These are phyloP conservation scores for Falco naumanni DNA, from an alignment of 2,797 vertebrate genomes.

Conservation along the genomic window DNA sequence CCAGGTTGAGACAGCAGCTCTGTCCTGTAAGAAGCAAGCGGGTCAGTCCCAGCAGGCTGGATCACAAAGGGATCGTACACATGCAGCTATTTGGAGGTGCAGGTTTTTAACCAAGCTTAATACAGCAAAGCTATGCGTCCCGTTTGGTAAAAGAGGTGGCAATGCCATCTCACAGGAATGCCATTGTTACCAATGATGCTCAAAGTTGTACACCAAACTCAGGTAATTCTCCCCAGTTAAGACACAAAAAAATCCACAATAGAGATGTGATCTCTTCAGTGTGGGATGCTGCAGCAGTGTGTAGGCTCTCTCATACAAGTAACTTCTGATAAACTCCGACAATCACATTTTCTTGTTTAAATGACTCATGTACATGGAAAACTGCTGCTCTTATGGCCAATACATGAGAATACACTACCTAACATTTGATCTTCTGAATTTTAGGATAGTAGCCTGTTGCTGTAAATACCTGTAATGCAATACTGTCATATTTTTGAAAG, in stretches of 20 bases:
- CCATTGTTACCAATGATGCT: neutral
- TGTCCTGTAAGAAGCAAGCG: slow-evolving; percentile 77
- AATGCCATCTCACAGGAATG: neutral
- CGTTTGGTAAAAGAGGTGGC: neutral
- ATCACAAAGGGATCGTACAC: accelerated
- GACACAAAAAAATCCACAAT: neutral
- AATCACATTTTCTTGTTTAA: neutral
- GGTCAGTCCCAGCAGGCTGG: neutral
- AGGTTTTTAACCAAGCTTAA: neutral
- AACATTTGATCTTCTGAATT: neutral
- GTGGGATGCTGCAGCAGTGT: accelerated
- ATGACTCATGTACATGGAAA: neutral
- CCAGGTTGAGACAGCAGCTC: slow-evolving; percentile 88
- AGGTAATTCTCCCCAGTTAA: neutral
- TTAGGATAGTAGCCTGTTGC: neutral
- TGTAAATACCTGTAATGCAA: neutral
- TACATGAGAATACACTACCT: accelerated
- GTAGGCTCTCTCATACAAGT: accelerated
- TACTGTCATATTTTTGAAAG: neutral
- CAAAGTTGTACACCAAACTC: neutral
- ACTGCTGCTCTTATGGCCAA: accelerated
- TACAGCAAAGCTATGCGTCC: neutral
- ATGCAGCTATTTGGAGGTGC: accelerated
- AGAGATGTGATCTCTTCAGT: neutral
- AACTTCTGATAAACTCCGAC: neutral